Evolutionary conservation across 2,113 vertebrate genomes (phyloP).

Genomic region (Cryptotis parvus): DNA sequence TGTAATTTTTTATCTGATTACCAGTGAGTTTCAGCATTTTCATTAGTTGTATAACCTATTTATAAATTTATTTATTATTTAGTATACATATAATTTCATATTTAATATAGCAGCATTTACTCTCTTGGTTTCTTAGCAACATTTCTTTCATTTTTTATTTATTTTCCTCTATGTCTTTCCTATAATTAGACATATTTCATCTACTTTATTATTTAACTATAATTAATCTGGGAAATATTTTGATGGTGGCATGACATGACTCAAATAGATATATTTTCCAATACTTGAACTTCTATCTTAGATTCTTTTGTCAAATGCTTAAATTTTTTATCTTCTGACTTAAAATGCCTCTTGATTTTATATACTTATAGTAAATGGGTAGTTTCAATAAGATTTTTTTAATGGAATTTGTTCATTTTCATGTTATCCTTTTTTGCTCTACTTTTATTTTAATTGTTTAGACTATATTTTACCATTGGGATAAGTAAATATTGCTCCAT

Average conservation of each 20-base stretch:
- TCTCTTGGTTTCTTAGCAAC: not conserved
- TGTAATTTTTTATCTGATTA: no score
- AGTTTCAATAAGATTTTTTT: not conserved
- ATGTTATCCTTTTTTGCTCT: not conserved
- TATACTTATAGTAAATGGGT: no score
- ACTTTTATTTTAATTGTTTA: not conserved
- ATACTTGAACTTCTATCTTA: conserved; percentile 21
- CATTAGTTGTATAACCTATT: no score
- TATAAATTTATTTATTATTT: not conserved
- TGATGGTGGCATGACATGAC: not conserved
- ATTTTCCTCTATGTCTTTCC: not conserved
- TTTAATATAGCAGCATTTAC: not conserved
- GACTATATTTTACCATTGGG: not conserved
- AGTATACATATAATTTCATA: not conserved
- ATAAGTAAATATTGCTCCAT: no score
- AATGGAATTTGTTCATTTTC: not conserved
- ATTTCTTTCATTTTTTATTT: conserved; percentile 4
- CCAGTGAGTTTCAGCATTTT: no score
- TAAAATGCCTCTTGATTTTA: not conserved
- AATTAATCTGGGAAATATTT: conserved; percentile 44
- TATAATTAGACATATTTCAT: not conserved
- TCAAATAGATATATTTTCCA: not conserved
- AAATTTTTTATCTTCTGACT: not conserved
- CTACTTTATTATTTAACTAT: conserved; percentile 21
- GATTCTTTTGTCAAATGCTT: conserved; percentile 8